Percentiles rank a stretch among this genome's conserved stretches.
Evolutionary conservation across 2,797 vertebrate genomes (phyloP).

Genomic region (Spondyliosoma cantharus): DNA sequence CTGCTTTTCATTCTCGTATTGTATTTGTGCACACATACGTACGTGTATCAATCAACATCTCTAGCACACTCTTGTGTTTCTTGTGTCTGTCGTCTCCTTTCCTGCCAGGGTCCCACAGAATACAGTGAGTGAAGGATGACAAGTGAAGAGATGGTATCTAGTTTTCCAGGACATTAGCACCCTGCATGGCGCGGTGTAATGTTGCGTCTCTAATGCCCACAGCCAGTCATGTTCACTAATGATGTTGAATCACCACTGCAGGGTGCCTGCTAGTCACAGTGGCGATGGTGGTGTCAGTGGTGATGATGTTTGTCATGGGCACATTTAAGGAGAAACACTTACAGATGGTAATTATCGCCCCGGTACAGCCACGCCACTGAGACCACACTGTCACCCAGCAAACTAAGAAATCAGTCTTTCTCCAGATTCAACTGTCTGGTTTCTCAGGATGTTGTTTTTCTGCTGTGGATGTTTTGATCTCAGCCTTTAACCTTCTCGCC

Average conservation of each 20-base stretch:
- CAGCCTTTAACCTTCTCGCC: slow-evolving; percentile 9
- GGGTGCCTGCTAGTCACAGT: slow-evolving; percentile 72
- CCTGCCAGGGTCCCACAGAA: slow-evolving; percentile 44
- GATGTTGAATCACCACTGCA: slow-evolving; percentile 83
- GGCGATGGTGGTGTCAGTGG: slow-evolving; percentile 71
- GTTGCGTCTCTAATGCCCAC: slow-evolving; percentile 86
- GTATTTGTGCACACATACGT: slow-evolving; percentile 1
- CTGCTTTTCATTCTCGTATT: slow-evolving; percentile 19
- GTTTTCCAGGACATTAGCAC: slow-evolving; percentile 86
- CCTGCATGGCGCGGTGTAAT: slow-evolving; percentile 83
- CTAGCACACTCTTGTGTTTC: slow-evolving; percentile 1
- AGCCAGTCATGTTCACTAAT: slow-evolving; percentile 86
- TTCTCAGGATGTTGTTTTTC: slow-evolving; percentile 28
- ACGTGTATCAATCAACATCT: slow-evolving; percentile 10
- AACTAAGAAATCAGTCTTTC: neutral
- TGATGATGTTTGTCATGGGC: slow-evolving; percentile 81
- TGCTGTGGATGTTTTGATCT: slow-evolving; percentile 31
- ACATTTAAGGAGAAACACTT: slow-evolving; percentile 75
- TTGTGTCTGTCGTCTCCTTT: slow-evolving; percentile 22
- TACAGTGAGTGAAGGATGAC: slow-evolving; percentile 76
- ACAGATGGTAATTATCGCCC: slow-evolving; percentile 73
- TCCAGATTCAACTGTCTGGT: slow-evolving; percentile 13
- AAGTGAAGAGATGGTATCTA: slow-evolving; percentile 81
- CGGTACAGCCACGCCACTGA: slow-evolving; percentile 36
- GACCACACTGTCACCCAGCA: slow-evolving; percentile 14